Evolutionary conservation across 1,140 invertebrate species (phyloP), one percentile per base, ranked within the genome.

Genomic region (Zeugodacus cucurbitae): DNA sequence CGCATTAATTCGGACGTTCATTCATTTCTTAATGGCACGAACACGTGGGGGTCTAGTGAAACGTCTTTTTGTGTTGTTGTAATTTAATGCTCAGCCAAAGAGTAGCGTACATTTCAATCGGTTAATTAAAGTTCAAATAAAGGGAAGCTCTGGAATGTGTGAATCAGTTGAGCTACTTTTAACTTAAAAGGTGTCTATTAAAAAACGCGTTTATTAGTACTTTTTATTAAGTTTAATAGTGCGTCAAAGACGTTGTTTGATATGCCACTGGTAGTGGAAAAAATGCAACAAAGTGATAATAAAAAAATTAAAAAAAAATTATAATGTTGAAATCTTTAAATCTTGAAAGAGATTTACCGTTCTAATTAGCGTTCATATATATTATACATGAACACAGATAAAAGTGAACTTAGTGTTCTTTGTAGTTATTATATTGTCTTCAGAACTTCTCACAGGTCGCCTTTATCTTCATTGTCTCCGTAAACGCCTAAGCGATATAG

Each of bases 131-230:
- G 34, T 48, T 17, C n/a, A 48, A 82, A 82, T 82, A 82, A 44
- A 82, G 37, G 41, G n/a, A 26, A n/a, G 74, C 41, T 44, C 41
- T 82, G 41, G 74, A 82, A 82, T 48, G 74, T 82, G 37, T 82
- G 74, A 82, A 82, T 82, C 74, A 48, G 22, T 48, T 44, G 74
- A 82, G 41, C 41, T 41, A 78, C 70, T 78, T 78, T 78, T 44
- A 78, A 78, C 70, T 41, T 41, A 78, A 78, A 41, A n/a, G 34
- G 70, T 22, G 37, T 41, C 37, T 67, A 67, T 74, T 37, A 26
- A 44, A 64, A 82, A 48, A 26, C n/a, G n/a, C 17, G 41, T 14
- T 48, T 48, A 48, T 82, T 82, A 48, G 74, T n/a, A 11, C 74
- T 82, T 48, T 82, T 48, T 11, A 82, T 82, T 29, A 82, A 54